Base-by-base conservation (phyloP, 2,113 vertebrate species). In the Phylloscopus trochiloides region DNA sequence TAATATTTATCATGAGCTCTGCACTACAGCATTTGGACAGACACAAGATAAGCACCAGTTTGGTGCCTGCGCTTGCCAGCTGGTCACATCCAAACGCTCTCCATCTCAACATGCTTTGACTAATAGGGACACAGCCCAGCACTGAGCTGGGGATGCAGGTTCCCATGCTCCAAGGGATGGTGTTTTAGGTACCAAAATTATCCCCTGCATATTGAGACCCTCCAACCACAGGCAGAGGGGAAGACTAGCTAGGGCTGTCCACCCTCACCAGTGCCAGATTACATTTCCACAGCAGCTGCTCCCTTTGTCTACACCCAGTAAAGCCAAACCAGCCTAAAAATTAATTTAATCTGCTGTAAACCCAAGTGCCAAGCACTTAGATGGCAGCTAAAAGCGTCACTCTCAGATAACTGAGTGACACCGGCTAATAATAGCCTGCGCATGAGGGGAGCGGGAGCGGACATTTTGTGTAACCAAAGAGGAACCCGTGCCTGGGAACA, bases 321-420 rank as follows among this genome's bases (percentile, higher is more conserved):
- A 97, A 98, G 97, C 97, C 98, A 98, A 99, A 98, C 97, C 97
- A 96, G 98, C 97, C 98, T 98, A 98, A 99, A 99, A 99, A 98
- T 98, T 99, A 98, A 99, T 98, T 99, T 98, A 98, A 99, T 98
- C 98, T 98, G 97, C 97, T 93, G 97, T 96, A 98, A 99, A 97
- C 98, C 98, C 98, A 98, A 99, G 98, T 98, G 98, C 98, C 98
- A 98, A 98, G 96, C 98, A 98, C 98, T 98, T 97, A 97, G 98
- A 98, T 97, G 98, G 98, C 98, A 97, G 98, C 98, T 99, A 98
- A 99, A 98, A 99, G 98, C 94, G n/a, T 96, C 96, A 98, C 98
- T 98, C 98, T 98, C 98, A 90, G 98, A 98, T 98, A 98, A 98
- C 98, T 97, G 96, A 98, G 96, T 98, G 98, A 98, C 99, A 99